These are phyloP conservation scores for Penaeus monodon DNA, from an alignment of 2,888 invertebrate genomes.

Conservation along the genomic window DNA sequence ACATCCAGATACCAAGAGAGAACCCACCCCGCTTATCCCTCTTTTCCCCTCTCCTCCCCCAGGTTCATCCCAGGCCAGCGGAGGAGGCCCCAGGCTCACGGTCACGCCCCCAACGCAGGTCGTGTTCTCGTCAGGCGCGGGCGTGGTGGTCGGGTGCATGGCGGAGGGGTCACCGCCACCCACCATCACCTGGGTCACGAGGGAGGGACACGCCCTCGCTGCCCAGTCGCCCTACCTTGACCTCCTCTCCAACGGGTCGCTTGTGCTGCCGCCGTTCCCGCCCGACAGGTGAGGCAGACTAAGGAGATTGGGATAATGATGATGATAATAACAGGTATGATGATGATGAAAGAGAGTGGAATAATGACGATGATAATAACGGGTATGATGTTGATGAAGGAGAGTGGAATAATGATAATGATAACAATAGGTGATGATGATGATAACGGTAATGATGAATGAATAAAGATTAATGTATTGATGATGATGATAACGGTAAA, in stretches of 20 bases:
- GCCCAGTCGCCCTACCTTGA: conserved; percentile 79
- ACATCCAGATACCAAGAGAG: too few relatives aligned
- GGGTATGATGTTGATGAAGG: too few relatives aligned
- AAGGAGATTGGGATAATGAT: background rate
- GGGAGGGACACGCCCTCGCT: conserved; percentile 76
- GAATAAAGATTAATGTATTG: background rate
- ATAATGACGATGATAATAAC: too few relatives aligned
- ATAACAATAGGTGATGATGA: too few relatives aligned
- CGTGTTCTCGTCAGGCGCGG: conserved; percentile 56
- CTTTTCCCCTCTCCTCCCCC: background rate
- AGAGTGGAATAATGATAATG: too few relatives aligned
- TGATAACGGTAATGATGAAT: too few relatives aligned
- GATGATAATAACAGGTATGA: background rate
- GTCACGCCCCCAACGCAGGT: conserved; percentile 53
- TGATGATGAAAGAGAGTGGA: too few relatives aligned
- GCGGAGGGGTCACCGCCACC: conserved; percentile 60
- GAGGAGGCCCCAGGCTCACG: conserved; percentile 47
- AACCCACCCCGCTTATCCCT: background rate
- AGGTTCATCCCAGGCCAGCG: background rate
- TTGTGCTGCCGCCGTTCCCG: conserved; percentile 87
- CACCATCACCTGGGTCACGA: conserved; percentile 54
- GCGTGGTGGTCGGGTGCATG: conserved; percentile 50
- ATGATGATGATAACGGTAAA: background rate
- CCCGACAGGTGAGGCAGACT: conserved; percentile 74
- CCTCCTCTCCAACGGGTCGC: conserved; percentile 84